These are phyloP conservation scores for Porites divaricata DNA, from an alignment of 92 coral and sea anemone species.

Conservation along the genomic window DNA sequence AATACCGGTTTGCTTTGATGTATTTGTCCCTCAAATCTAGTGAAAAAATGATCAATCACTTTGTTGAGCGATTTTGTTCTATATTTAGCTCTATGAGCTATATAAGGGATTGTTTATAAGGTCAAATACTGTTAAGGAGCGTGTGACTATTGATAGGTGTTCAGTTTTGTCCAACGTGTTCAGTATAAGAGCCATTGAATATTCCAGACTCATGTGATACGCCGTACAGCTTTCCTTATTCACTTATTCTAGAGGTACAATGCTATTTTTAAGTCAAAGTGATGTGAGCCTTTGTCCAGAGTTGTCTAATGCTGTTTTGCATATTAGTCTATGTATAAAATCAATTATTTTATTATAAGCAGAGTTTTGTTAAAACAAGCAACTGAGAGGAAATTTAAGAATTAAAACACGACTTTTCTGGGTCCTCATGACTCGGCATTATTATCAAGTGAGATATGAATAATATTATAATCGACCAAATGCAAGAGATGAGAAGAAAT, in stretches of 20 bases:
- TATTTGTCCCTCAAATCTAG: too few species aligned
- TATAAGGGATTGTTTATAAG: slow-evolving; percentile 23
- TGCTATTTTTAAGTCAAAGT: too few species aligned
- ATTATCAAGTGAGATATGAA: too few species aligned
- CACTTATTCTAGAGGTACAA: too few species aligned
- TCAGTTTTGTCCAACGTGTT: neutral
- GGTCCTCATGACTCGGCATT: too few species aligned
- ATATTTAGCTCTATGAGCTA: slow-evolving; percentile 39
- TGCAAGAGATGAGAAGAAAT: too few species aligned
- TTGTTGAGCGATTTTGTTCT: neutral
- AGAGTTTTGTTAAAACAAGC: too few species aligned
- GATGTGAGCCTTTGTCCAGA: neutral
- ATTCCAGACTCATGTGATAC: neutral
- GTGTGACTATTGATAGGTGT: slow-evolving; percentile 20
- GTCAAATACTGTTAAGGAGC: slow-evolving; percentile 11
- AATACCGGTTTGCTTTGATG: neutral
- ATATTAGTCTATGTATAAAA: neutral
- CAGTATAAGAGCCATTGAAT: neutral
- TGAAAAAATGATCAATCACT: neutral
- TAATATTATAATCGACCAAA: too few species aligned
- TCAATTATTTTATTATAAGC: too few species aligned
- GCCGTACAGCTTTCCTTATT: too few species aligned
- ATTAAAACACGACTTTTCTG: too few species aligned
- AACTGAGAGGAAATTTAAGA: too few species aligned
- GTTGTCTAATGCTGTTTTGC: neutral